These are phyloP conservation scores for Excalfactoria chinensis DNA, from an alignment of 2,113 vertebrate species.

Conservation along the genomic window DNA sequence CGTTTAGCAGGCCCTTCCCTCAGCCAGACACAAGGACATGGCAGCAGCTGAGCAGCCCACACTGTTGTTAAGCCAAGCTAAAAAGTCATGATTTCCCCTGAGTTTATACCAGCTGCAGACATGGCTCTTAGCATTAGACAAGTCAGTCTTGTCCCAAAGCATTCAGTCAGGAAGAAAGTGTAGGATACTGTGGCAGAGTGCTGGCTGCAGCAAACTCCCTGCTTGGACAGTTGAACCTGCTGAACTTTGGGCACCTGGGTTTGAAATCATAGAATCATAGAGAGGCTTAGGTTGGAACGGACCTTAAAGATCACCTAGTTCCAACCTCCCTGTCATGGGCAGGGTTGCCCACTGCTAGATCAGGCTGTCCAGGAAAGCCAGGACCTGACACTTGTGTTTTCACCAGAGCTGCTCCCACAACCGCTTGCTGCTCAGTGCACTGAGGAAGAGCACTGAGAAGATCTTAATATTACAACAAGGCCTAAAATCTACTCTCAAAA, in stretches of 20 bases:
- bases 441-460: not conserved
- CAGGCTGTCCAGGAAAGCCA: not conserved
- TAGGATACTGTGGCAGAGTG: not conserved
- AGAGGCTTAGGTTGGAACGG: too few species aligned
- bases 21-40: not conserved
- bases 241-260: not conserved
- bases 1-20: not conserved
- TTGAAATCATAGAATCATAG: not conserved
- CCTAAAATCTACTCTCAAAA: not conserved
- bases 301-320: too few species aligned
- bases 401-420: not conserved
- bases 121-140: not conserved
- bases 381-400: not conserved
- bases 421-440: accelerated
- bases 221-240: accelerated
- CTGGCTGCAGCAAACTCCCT: not conserved
- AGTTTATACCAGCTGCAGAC: not conserved
- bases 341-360: too few species aligned
- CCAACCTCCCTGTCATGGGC: too few species aligned
- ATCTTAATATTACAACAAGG: not conserved
- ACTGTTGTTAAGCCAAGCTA: not conserved
- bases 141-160: not conserved
- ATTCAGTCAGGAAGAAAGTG: accelerated
- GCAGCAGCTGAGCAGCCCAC: not conserved
- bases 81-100: not conserved